Evolutionary conservation across 2,797 vertebrate species (phyloP), one percentile per base, ranked within the genome.

Genomic region (Gobionotothen gibberifrons): DNA sequence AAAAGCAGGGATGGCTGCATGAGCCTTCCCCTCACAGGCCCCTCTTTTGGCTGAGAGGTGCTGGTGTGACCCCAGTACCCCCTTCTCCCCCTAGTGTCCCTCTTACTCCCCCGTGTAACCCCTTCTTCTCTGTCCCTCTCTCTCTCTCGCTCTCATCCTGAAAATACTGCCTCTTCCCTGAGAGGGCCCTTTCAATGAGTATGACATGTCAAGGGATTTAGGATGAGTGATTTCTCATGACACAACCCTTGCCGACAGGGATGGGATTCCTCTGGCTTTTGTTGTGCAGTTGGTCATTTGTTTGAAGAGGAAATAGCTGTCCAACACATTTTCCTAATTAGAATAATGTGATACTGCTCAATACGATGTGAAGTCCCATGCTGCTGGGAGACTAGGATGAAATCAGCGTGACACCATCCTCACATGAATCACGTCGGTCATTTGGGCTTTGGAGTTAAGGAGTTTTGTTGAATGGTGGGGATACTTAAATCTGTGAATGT

Each of bases 281-380:
- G 91, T 93, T 89, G 80, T 81, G 79, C 78, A 3, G 77, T 72
- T 83, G 88, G 78, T 81, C 83, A 76, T 92, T 93, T 90, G 83
- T 91, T 85, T 86, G 72, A 74, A 81, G 79, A 91, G 92, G 91
- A 93, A 93, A 90, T 89, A 87, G 90, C 87, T 85, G 93, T 92
- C 86, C 87, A 87, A 92, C 88, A 92, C 89, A 91, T 92, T 93
- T 92, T 84, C 87, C 87, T 91, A 88, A 90, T 91, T 90, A 90
- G 85, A 93, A 93, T 91, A 84, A 93, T 93, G 88, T 81, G 85
- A 87, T 91, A 79, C 46, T 70, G 86, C 74, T 89, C 89, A 84
- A 88, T 90, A 61, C 67, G 16, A 87, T 84, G 83, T 79, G 84
- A 89, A 87, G 81, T 85, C 90, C 74, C 90, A 92, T 91, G 90